Evolutionary conservation across 2,797 vertebrate species (phyloP), one percentile per base, ranked within the genome.

Genomic region (Novumbra hubbsi): DNA sequence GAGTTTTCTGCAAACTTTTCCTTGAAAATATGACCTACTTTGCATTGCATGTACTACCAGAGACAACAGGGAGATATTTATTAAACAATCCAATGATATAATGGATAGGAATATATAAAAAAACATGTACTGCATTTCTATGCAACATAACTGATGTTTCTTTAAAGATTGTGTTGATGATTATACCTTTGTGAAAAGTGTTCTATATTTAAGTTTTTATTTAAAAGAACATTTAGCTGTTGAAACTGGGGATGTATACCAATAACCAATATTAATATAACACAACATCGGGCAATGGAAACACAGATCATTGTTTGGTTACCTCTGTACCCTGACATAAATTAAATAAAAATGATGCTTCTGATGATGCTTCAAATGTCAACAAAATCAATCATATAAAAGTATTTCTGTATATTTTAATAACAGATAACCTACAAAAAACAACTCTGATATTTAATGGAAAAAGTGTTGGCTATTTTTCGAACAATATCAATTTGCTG

Each of bases 1-100:
- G 63, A 65, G 28, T 64, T 30, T 30, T 64, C 62, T 64, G 15
- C 48, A 68, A 17, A 73, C 80, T 38, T 73, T 84, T 82, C 79
- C 41, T 16, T 21, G 27, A 15, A 49, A 32, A 19, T 16, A 70
- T 52, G 48, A 27, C 68, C 28, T 49, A 52, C 24, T 52, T 32
- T 27, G 48, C 11, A 4, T 30, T 48, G 48, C 12, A 19, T 70
- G 11, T 38, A 19, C 19, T 45, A 48, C 66, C 21, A 68, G 11
- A 1, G 45, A 68, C 66, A 45, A 21, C 24, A 68, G 34, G 45
- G 9, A 68, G 8, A 68, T 68, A 5, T 66, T 66, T 66, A 32
- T 30, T 14, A 6, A 49, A 27, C 41, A 69, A 17, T 28, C 12
- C 6, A 68, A 68, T 68, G 6, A 52, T 15, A 16, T 30, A 28